Evolutionary conservation across 92 coral and sea anemone species (phyloP).

Genomic region (Diadumene lineata): DNA sequence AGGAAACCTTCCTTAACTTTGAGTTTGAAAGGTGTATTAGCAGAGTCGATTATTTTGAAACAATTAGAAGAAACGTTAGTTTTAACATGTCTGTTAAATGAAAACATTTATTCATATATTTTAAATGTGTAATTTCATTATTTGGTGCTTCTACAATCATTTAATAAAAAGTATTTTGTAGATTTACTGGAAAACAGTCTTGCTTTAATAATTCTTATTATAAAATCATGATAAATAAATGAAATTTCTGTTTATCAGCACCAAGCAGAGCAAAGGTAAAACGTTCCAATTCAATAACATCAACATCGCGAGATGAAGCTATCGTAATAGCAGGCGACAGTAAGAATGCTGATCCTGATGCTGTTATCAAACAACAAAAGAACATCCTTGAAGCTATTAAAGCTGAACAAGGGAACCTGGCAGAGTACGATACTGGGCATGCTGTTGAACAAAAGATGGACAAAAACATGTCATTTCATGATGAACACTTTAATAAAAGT

Average conservation of each 20-base stretch:
- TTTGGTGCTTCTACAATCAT: no score
- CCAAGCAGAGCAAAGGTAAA: background rate
- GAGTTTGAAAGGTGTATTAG: no score
- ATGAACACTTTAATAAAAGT: conserved; percentile 27
- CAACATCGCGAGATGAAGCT: conserved; percentile 13
- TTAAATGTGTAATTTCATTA: no score
- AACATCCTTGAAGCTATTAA: conserved; percentile 22
- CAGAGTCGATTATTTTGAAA: no score
- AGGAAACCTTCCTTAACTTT: no score
- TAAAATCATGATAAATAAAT: background rate
- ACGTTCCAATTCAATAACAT: conserved; percentile 25
- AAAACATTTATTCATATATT: no score
- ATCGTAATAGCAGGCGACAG: background rate
- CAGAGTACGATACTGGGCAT: background rate
- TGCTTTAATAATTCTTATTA: no score
- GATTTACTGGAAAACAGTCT: no score
- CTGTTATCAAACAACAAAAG: conserved; percentile 38
- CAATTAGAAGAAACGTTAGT: no score
- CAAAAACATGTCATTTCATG: conserved; percentile 7
- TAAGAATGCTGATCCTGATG: background rate
- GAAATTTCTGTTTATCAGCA: background rate
- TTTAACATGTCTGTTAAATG: no score
- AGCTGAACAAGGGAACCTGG: conserved; percentile 8
- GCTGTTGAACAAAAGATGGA: conserved; percentile 8
- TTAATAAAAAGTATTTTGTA: no score